Percentiles rank a stretch among this genome's conserved stretches.
phyloP scores from a whole-genome alignment of 2,113 vertebrate species.

The Protomyctophum bolini region DNA sequence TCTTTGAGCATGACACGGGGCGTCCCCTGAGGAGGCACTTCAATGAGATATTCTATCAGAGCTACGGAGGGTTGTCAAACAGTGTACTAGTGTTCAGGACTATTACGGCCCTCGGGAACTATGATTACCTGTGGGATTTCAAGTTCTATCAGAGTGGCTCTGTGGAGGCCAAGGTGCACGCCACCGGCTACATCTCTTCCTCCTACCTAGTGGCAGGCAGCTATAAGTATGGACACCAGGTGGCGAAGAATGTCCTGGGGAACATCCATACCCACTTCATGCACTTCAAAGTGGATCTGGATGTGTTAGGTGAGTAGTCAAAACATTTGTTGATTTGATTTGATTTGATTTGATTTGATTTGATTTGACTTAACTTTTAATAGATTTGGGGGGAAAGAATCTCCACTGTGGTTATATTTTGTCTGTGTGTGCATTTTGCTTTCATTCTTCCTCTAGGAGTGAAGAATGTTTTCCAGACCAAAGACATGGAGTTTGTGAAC shows the following conservation, averaged over 20 bases:
- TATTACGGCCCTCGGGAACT: slow-evolving; percentile 77
- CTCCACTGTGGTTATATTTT: neutral
- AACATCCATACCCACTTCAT: slow-evolving; percentile 78
- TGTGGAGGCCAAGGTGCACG: slow-evolving; percentile 78
- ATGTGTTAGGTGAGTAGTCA: slow-evolving; percentile 77
- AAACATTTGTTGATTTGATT: too few relatives aligned
- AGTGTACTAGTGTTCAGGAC: slow-evolving; percentile 78
- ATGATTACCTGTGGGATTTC: slow-evolving; percentile 83
- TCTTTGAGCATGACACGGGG: slow-evolving; percentile 82
- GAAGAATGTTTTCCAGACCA: slow-evolving; percentile 80
- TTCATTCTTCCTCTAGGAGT: slow-evolving; percentile 65
- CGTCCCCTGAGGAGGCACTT: slow-evolving; percentile 81
- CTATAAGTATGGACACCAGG: slow-evolving; percentile 75
- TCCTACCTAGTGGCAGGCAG: slow-evolving; percentile 66
- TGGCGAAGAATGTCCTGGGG: slow-evolving; percentile 77
- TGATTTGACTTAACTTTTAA: too few relatives aligned
- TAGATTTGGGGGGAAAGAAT: too few relatives aligned
- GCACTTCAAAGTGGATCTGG: slow-evolving; percentile 84
- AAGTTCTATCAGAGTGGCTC: slow-evolving; percentile 81
- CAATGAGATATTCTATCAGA: slow-evolving; percentile 70
- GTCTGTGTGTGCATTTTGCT: neutral
- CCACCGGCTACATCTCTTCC: slow-evolving; percentile 78
- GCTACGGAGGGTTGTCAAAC: slow-evolving; percentile 79
- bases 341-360: too few relatives aligned
- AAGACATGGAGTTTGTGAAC: slow-evolving; percentile 80